Conservation (phyloP, 1,140 invertebrate genomes). For the Prorops nasuta region DNA sequence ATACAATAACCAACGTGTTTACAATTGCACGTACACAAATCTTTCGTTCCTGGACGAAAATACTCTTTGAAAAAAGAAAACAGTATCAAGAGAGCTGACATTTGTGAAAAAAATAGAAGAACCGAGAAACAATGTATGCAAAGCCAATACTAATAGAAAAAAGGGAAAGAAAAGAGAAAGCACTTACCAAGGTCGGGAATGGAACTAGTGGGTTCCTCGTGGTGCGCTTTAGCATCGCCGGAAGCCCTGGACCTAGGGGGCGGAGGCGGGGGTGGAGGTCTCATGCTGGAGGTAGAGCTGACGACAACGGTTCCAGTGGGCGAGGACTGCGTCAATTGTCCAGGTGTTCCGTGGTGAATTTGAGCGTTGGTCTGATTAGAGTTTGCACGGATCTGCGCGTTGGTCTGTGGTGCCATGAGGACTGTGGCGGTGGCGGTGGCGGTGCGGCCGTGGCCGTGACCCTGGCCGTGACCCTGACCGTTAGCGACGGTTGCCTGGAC, state of each 20-base stretch:
- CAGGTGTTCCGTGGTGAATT: slow-evolving; percentile 8
- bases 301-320: slow-evolving; percentile 41
- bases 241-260: slow-evolving; percentile 51
- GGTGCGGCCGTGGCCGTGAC: too few species aligned
- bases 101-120: too few species aligned
- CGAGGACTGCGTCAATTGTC: not conserved
- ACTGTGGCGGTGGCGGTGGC: slow-evolving; percentile 43
- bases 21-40: too few species aligned
- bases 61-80: too few species aligned
- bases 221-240: slow-evolving; percentile 50
- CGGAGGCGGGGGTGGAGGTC: slow-evolving; percentile 59
- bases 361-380: not conserved
- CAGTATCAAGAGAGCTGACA: too few species aligned
- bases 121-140: too few species aligned
- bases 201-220: slow-evolving; percentile 79
- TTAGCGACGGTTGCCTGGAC: slow-evolving; percentile 1
- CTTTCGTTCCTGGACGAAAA: too few species aligned
- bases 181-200: slow-evolving; percentile 80
- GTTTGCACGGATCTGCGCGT: not conserved
- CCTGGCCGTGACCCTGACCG: slow-evolving; percentile 9
- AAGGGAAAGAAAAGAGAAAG: too few species aligned
- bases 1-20: too few species aligned
- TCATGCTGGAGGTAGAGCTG: slow-evolving; percentile 54
- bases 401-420: slow-evolving; percentile 48
- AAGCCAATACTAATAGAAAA: too few species aligned